Percentiles rank a stretch among this genome's conserved stretches.
Conservation (phyloP, 2,888 invertebrate genomes). For the Acleris laterana region DNA sequence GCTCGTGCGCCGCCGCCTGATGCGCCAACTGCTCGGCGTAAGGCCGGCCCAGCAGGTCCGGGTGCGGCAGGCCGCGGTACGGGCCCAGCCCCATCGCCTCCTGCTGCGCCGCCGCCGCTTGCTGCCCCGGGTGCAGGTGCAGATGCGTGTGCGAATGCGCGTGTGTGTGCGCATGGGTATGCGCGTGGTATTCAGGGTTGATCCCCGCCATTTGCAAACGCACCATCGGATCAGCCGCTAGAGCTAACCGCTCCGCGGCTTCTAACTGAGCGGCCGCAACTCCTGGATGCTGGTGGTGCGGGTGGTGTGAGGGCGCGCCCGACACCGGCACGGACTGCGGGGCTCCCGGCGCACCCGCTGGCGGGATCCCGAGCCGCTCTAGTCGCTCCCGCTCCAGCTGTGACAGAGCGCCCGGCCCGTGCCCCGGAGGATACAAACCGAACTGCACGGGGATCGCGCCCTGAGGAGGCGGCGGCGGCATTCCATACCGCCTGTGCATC, state of each 20-base stretch:
- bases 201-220: conserved; percentile 97
- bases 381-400: conserved; percentile 95
- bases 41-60: conserved; percentile 91
- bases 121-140: conserved; percentile 91
- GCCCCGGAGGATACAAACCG: conserved; percentile 90
- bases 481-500: conserved; percentile 91
- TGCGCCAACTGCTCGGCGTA: conserved; percentile 93
- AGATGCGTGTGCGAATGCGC: conserved; percentile 95
- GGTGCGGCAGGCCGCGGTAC: conserved; percentile 88
- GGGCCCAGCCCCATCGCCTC: conserved; percentile 84
- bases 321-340: conserved; percentile 78
- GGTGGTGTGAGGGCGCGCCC: conserved; percentile 83
- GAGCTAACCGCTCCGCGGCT: conserved; percentile 90
- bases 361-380: conserved; percentile 91
- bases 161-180: conserved; percentile 96
- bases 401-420: conserved; percentile 87
- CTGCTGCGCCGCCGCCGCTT: conserved; percentile 87
- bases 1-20: conserved; percentile 92
- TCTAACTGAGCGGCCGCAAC: conserved; percentile 87
- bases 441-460: conserved; percentile 89
- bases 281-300: conserved; percentile 82
- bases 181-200: conserved; percentile 94
- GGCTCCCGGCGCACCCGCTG: conserved; percentile 81
- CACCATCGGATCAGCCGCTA: conserved; percentile 96
- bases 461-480: conserved; percentile 86